Base-by-base conservation (phyloP, 2,797 vertebrate species). In the Cossypha caffra region DNA sequence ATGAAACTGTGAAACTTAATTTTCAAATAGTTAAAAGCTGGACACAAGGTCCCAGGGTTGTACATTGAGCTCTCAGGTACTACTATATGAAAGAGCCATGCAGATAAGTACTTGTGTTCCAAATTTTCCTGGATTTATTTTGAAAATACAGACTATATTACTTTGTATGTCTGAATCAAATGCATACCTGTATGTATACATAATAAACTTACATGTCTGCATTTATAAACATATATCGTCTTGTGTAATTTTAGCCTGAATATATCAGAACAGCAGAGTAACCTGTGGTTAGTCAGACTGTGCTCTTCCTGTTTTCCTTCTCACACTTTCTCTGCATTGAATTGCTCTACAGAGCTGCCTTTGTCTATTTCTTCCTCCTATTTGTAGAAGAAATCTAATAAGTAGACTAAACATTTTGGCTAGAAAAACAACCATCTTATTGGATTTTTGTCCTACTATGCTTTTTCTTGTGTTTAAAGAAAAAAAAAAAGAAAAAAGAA, bases 41-140 rank as follows among this genome's bases (percentile, higher is more conserved):
- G 42, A 45, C 42, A n/a, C 35, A 72, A 29, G 4, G 7, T 63
- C 28, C 12, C 11, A 13, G 15, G 6, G 3, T 8, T 67, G 19
- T 52, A 7, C 15, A 19, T 8, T 7, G 35, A 33, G 23, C 18
- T 62, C 15, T 85, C 4, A 4, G 20, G 9, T 71, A 50, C 13
- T 42, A 45, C 6, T 5, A 0, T 25, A 48, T 16, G 19, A 63
- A 93, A 73, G 40, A 82, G 0, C 3, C 15, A 31, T 5, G 4
- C 20, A 75, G 28, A 43, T 31, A 63, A 50, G 72, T 50, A 28
- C 0, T 1, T 0, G 0, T 57, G 18, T 33, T 43, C 17, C 2
- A 15, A 61, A 66, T 23, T 35, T 1, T 48, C 23, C 18, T 40
- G 4, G 6, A 45, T 54, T 88, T 76, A 37, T 68, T 79, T 42